A percentile compares a stretch with the other conserved stretches of the same genome.
Evolutionary conservation across 2,113 vertebrate species (phyloP).

Genomic region (Misgurnus anguillicaudatus): DNA sequence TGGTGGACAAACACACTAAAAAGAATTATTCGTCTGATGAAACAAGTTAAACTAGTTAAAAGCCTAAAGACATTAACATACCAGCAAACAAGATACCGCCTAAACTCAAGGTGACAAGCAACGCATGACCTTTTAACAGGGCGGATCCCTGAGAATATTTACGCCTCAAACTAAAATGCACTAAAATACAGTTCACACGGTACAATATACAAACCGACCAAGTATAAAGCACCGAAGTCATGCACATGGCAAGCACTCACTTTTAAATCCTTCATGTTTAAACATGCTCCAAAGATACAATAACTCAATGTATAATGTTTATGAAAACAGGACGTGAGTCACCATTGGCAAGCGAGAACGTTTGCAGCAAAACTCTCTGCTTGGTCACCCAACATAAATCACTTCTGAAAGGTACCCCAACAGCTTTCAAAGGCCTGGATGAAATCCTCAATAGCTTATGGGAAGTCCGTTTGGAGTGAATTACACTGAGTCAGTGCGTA

Average conservation of each 20-base stretch:
- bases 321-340: slow-evolving; percentile 34
- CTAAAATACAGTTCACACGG: background rate
- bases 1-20: too few relatives aligned
- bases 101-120: too few relatives aligned
- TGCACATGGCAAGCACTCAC: background rate
- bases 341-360: background rate
- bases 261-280: background rate
- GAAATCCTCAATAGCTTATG: slow-evolving; percentile 15
- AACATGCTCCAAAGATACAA: background rate
- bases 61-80: too few relatives aligned
- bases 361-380: slow-evolving; percentile 3
- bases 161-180: too few relatives aligned
- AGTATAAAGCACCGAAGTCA: background rate
- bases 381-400: slow-evolving; percentile 9
- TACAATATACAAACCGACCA: background rate
- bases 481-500: slow-evolving; percentile 20
- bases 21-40: too few relatives aligned
- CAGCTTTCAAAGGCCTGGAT: slow-evolving; percentile 4
- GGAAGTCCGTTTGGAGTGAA: slow-evolving; percentile 22
- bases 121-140: too few relatives aligned
- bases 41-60: too few relatives aligned
- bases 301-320: background rate
- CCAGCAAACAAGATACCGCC: too few relatives aligned
- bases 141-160: too few relatives aligned
- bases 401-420: slow-evolving; percentile 8